These are phyloP conservation scores for Pristionchus fissidentatus DNA, from an alignment of 2,888 invertebrate species.

Conservation along the genomic window DNA sequence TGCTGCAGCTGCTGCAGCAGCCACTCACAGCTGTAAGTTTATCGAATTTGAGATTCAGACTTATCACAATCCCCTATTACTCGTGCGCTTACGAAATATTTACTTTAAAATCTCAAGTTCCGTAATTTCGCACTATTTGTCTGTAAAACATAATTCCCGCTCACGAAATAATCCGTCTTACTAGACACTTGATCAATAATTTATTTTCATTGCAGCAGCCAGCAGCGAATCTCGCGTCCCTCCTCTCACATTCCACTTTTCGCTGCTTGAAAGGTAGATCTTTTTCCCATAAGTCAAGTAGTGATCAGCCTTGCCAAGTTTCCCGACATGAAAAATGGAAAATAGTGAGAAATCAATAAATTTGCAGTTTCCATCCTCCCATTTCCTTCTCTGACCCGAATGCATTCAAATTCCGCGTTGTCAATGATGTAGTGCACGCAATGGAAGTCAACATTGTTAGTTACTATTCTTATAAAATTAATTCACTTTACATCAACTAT, in stretches of 20 bases:
- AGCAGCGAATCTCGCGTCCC: conserved; percentile 8
- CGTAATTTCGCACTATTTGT: no score
- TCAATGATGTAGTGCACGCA: conserved; percentile 45
- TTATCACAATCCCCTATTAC: no score
- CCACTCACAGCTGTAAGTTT: no score
- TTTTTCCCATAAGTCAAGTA: not conserved
- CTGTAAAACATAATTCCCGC: no score
- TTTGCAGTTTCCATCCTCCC: conserved; percentile 49
- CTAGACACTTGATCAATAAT: no score
- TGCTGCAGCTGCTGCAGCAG: not conserved
- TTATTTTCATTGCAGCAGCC: not conserved
- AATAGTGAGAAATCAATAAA: not conserved
- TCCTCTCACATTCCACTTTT: conserved; percentile 46
- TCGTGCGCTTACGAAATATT: no score
- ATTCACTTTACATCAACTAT: not conserved
- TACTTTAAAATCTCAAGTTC: no score
- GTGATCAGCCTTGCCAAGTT: not conserved
- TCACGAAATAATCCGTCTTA: no score
- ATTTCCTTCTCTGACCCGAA: conserved; percentile 49
- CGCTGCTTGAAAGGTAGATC: conserved; percentile 41
- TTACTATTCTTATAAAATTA: not conserved
- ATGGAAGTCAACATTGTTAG: not conserved
- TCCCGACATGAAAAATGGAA: not conserved
- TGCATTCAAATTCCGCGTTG: conserved; percentile 50
- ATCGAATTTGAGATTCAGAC: no score